A percentile compares a stretch with the other conserved stretches of the same genome.
Evolutionary conservation across 1,140 invertebrate species (phyloP).

Genomic region (Hyles euphorbiae): DNA sequence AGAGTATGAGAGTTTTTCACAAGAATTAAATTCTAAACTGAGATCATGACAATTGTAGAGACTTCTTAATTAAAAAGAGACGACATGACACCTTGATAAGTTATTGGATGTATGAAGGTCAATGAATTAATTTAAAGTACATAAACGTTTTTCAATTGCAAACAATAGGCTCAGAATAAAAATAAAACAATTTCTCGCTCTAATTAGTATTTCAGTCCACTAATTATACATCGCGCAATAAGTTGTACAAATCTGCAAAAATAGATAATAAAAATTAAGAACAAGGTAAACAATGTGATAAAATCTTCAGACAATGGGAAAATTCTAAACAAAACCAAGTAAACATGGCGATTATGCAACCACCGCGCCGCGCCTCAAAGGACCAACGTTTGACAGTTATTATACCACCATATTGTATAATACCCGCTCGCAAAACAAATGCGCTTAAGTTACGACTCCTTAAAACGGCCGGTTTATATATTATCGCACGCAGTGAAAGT

Average conservation of each 20-base stretch:
- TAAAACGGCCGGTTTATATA: slow-evolving; percentile 27
- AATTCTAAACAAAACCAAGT: slow-evolving; percentile 19
- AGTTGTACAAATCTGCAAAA: not conserved
- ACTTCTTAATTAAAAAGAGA: no score
- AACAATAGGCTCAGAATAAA: no score
- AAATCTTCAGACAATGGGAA: slow-evolving; percentile 13
- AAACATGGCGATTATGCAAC: slow-evolving; percentile 34
- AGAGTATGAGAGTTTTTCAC: no score
- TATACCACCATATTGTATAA: slow-evolving; percentile 11
- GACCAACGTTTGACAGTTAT: slow-evolving; percentile 10
- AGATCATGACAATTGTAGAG: no score
- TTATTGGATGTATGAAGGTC: no score
- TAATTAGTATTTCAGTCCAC: no score
- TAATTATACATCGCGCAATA: no score
- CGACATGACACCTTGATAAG: no score
- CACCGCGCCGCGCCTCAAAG: slow-evolving; percentile 16
- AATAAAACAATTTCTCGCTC: no score
- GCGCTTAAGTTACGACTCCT: slow-evolving; percentile 15
- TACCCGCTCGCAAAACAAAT: slow-evolving; percentile 30
- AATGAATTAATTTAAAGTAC: no score
- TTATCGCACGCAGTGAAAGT: slow-evolving; percentile 59
- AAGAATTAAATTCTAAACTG: no score
- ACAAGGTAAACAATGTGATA: slow-evolving; percentile 20
- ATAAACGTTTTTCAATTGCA: no score
- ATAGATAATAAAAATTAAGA: slow-evolving; percentile 12